Evolutionary conservation across 1,140 invertebrate species (phyloP).

Genomic region (Brachionus rotundiformis): DNA sequence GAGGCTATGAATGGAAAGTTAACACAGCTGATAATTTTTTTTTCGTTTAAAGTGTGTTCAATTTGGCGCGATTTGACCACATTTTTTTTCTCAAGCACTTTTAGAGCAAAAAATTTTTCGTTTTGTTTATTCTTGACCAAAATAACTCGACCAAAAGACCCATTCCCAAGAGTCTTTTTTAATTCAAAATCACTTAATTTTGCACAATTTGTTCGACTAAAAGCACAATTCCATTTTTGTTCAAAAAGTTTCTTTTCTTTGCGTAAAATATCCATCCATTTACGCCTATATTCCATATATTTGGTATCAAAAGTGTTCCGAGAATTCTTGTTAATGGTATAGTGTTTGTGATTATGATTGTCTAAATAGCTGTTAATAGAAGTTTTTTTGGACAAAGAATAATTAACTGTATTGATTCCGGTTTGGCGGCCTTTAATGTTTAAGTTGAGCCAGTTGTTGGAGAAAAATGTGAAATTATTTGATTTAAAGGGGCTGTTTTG

Average conservation of each 20-base stretch:
- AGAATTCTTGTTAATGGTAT: not conserved
- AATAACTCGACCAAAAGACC: conserved; percentile 51
- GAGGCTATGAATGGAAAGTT: conserved; percentile 91
- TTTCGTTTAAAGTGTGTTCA: conserved; percentile 91
- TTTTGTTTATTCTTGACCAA: conserved; percentile 19
- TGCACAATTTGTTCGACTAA: not conserved
- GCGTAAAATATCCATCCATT: conserved; percentile 49
- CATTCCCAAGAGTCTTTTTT: conserved; percentile 36
- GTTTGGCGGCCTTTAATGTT: conserved; percentile 25
- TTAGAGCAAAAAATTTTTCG: conserved; percentile 20
- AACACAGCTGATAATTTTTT: conserved; percentile 88
- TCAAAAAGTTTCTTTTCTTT: conserved; percentile 35
- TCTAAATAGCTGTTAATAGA: conserved; percentile 15
- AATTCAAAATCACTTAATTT: conserved; percentile 37
- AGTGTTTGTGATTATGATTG: not conserved
- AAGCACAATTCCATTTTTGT: not conserved
- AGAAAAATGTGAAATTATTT: conserved; percentile 19
- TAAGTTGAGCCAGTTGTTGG: conserved; percentile 40
- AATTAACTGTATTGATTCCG: not conserved
- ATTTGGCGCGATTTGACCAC: conserved; percentile 81
- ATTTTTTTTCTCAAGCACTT: conserved; percentile 41
- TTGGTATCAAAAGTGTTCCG: conserved; percentile 16
- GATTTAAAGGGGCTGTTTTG: not conserved
- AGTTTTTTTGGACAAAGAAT: conserved; percentile 20
- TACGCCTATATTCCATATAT: conserved; percentile 49